These are phyloP conservation scores for Ammospiza nelsoni DNA, from an alignment of 2,113 vertebrate genomes.

Conservation along the genomic window DNA sequence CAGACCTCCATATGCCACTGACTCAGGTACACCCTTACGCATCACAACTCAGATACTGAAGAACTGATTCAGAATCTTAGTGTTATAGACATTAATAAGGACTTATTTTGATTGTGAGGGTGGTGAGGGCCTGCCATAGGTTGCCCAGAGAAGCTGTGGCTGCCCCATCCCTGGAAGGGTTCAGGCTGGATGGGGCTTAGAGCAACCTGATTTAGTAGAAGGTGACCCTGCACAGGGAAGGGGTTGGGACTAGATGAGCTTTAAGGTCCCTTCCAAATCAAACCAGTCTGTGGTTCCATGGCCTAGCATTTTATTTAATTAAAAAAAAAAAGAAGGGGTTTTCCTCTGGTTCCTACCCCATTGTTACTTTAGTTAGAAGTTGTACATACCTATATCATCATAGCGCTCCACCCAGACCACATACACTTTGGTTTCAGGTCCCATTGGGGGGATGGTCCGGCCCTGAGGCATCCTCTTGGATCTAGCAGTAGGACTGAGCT, in stretches of 20 bases:
- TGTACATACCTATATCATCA: slow-evolving; percentile 88
- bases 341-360: background rate
- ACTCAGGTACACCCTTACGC: background rate
- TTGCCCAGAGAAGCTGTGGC: background rate
- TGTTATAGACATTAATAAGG: background rate
- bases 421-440: slow-evolving; percentile 94
- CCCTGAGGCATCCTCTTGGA: slow-evolving; percentile 87
- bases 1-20: background rate
- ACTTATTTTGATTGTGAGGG: background rate
- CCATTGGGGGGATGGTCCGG: slow-evolving; percentile 87
- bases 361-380: background rate
- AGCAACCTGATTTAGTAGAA: background rate
- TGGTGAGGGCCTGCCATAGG: background rate
- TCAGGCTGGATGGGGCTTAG: background rate
- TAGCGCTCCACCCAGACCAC: slow-evolving; percentile 96
- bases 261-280: background rate
- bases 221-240: background rate
- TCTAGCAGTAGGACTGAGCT: slow-evolving; percentile 90
- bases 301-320: background rate
- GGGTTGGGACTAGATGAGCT: background rate
- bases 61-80: background rate
- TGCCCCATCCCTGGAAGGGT: background rate
- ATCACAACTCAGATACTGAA: background rate
- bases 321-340: background rate
- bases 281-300: background rate